A percentile compares a stretch with the other conserved stretches of the same genome.
Evolutionary conservation across 2,888 invertebrate genomes (phyloP).

Genomic region (Molorchus minor): DNA sequence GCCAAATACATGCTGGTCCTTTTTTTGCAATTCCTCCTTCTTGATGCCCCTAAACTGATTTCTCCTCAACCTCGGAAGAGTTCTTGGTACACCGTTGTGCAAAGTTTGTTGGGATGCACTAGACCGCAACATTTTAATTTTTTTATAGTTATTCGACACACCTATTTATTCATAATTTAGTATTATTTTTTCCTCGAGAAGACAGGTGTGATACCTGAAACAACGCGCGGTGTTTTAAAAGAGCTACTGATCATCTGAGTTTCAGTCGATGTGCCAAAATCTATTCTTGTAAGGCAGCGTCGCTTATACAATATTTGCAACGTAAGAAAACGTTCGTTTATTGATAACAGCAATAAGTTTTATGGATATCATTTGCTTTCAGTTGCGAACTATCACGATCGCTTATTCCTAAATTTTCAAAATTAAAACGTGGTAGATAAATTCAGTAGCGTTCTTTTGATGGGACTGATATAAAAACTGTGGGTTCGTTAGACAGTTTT

Average conservation of each 20-base stretch:
- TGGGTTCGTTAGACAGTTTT: neutral
- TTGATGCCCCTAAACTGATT: slow-evolving; percentile 81
- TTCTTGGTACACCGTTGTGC: slow-evolving; percentile 39
- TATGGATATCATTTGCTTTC: no score
- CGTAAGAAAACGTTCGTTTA: slow-evolving; percentile 16
- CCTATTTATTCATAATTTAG: no score
- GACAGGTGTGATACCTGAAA: no score
- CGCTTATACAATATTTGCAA: slow-evolving; percentile 21
- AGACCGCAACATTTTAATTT: slow-evolving; percentile 46
- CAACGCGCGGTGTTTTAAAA: slow-evolving; percentile 27
- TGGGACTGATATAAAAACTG: no score
- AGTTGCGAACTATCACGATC: no score
- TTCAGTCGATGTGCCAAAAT: slow-evolving; percentile 54
- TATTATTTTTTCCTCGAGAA: no score
- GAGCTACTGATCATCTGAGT: slow-evolving; percentile 44
- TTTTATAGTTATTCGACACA: no score
- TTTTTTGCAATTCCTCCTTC: slow-evolving; percentile 76
- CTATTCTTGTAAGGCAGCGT: slow-evolving; percentile 55
- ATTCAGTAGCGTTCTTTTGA: no score
- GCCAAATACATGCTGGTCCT: slow-evolving; percentile 79
- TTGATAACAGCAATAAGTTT: slow-evolving; percentile 31
- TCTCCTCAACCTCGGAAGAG: slow-evolving; percentile 39
- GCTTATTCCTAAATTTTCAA: no score
- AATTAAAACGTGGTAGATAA: no score
- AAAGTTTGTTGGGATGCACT: slow-evolving; percentile 49